Percentiles rank a stretch among this genome's conserved stretches.
Conservation (phyloP, 2,113 vertebrate species). For the Microtus ochrogaster region DNA sequence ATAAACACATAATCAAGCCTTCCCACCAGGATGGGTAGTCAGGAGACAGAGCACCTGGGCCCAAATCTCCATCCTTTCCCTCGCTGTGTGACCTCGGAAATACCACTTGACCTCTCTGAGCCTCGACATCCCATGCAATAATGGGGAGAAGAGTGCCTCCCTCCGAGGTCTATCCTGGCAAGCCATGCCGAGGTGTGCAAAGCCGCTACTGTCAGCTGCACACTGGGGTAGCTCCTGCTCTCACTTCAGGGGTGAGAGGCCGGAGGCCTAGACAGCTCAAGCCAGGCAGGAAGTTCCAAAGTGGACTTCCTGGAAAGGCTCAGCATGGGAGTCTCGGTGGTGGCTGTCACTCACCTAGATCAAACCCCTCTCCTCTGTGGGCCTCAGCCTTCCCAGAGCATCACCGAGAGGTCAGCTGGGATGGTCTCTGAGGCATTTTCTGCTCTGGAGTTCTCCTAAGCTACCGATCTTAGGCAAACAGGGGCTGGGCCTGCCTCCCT, state of each 20-base stretch:
- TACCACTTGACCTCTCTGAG: background rate
- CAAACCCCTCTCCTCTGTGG: background rate
- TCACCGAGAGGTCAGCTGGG: no score
- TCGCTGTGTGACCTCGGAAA: background rate
- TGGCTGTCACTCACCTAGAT: background rate
- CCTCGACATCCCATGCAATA: background rate
- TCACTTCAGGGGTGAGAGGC: background rate
- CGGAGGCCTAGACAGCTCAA: no score
- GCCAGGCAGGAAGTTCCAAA: no score
- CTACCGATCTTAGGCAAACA: rapidly evolving
- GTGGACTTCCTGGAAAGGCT: background rate
- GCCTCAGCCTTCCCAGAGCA: background rate
- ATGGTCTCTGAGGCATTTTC: background rate
- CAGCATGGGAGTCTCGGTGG: background rate
- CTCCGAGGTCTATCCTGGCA: background rate
- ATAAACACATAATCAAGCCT: background rate
- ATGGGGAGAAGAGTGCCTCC: background rate
- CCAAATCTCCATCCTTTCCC: background rate
- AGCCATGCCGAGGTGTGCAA: background rate
- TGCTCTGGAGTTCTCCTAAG: background rate
- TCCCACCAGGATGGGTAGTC: rapidly evolving
- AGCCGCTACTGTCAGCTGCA: background rate
- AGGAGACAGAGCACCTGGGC: background rate
- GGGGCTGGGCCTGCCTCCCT: background rate
- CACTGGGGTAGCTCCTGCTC: background rate